Evolutionary conservation across 2,888 invertebrate genomes (phyloP).

Genomic region (Cremastinae sp.): DNA sequence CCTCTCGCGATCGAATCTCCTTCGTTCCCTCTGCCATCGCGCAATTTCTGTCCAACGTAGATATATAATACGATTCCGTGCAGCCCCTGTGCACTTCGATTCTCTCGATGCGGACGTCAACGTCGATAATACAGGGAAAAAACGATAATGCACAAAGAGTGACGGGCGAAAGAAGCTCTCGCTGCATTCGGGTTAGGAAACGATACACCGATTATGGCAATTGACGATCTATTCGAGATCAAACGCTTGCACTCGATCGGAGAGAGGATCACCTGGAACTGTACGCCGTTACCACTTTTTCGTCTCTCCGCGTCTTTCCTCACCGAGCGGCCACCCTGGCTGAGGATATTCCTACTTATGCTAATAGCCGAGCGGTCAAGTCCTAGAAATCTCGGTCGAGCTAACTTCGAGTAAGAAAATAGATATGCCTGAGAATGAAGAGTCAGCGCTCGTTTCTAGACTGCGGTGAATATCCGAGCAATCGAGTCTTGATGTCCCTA

Average conservation of each 20-base stretch:
- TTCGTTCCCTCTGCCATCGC: neutral
- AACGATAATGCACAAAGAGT: no score
- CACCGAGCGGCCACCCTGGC: constrained; percentile 26
- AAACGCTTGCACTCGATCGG: no score
- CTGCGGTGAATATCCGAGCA: neutral
- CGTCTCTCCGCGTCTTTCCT: constrained; percentile 61
- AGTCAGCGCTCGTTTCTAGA: constrained; percentile 1
- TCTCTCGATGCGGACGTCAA: no score
- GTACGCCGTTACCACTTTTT: constrained; percentile 55
- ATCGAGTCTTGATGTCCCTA: constrained; percentile 8
- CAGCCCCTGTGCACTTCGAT: constrained; percentile 1
- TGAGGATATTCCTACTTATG: constrained; percentile 45
- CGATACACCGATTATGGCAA: no score
- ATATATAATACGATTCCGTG: no score
- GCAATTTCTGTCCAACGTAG: neutral
- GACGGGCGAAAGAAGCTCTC: no score
- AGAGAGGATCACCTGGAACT: no score
- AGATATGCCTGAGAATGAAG: constrained; percentile 2
- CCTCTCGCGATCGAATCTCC: constrained; percentile 56
- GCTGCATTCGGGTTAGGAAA: no score
- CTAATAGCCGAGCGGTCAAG: constrained; percentile 26
- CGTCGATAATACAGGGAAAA: no score
- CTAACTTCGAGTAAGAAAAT: constrained; percentile 31
- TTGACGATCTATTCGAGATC: no score
- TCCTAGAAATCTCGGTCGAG: constrained; percentile 24